These are phyloP conservation scores for Orthonychiurus folsomi DNA, from an alignment of 2,888 invertebrate species.

Conservation along the genomic window DNA sequence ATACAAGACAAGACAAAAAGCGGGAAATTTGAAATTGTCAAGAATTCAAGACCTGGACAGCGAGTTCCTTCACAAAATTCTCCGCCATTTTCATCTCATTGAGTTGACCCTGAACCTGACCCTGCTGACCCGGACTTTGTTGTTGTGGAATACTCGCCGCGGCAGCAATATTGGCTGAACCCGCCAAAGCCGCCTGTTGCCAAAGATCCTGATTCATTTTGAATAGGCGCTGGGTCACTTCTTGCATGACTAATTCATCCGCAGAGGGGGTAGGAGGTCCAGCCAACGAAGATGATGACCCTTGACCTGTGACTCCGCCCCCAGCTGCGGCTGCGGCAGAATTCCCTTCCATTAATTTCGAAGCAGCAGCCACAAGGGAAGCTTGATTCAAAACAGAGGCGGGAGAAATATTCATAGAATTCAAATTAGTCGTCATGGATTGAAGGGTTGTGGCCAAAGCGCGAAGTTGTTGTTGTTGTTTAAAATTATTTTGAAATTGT, in stretches of 20 bases:
- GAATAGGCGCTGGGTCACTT: constrained; percentile 37
- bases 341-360: constrained; percentile 36
- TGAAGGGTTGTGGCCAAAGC: constrained; percentile 34
- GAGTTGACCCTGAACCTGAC: constrained; percentile 12
- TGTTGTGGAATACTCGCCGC: constrained; percentile 6
- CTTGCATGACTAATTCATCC: constrained; percentile 38
- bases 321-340: background rate
- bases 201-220: constrained; percentile 41
- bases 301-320: constrained; percentile 18
- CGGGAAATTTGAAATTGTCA: no score
- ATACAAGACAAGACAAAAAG: no score
- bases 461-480: constrained; percentile 36
- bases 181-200: constrained; percentile 38
- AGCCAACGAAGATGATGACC: constrained; percentile 20
- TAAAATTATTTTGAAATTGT: constrained; percentile 5
- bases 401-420: constrained; percentile 8
- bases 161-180: constrained; percentile 18
- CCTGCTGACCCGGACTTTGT: constrained; percentile 28
- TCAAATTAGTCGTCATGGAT: constrained; percentile 27
- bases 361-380: constrained; percentile 32
- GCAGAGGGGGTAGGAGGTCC: no score
- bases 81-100: constrained; percentile 41
- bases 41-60: constrained; percentile 37
- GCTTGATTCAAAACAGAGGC: constrained; percentile 25
- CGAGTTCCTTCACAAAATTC: constrained; percentile 40